Evolutionary conservation across 2,113 vertebrate species (phyloP).

Genomic region (Smithornis capensis): DNA sequence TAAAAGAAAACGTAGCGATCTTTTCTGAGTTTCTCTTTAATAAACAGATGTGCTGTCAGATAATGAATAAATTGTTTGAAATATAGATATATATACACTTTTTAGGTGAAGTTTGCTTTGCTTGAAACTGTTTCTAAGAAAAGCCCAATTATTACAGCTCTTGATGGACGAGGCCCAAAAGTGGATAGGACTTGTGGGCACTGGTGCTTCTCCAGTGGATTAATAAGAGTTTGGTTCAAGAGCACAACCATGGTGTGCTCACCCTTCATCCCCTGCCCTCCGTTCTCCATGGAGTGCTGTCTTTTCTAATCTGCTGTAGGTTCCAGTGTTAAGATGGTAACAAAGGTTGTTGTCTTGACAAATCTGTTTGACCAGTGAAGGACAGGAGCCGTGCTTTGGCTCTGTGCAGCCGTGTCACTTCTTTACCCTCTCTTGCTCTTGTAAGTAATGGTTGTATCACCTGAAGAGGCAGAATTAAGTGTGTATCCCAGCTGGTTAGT

Average conservation of each 20-base stretch:
- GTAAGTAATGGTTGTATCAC: not conserved
- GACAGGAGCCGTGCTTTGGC: not conserved
- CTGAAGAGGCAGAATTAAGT: not conserved
- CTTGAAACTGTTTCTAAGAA: not conserved
- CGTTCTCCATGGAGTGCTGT: not conserved
- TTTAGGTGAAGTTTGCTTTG: not conserved
- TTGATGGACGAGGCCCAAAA: not conserved
- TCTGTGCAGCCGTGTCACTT: not conserved
- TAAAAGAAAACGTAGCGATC: not conserved
- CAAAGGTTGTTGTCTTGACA: not conserved
- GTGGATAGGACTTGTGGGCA: not conserved
- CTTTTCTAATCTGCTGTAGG: not conserved
- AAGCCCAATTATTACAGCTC: not conserved
- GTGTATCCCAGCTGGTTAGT: not conserved
- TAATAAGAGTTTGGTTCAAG: not conserved
- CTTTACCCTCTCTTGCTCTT: not conserved
- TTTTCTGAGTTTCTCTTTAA: not conserved
- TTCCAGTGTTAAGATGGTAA: not conserved
- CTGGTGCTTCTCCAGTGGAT: not conserved
- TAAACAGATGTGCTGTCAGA: not conserved
- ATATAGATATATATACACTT: not conserved
- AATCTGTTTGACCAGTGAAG: not conserved
- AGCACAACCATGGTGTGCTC: not conserved
- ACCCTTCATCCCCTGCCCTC: not conserved
- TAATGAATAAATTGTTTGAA: not conserved